Percentiles rank a stretch among this genome's conserved stretches.
These are phyloP conservation scores for Vulpes vulpes DNA, from an alignment of 2,113 vertebrate species.

Conservation along the genomic window DNA sequence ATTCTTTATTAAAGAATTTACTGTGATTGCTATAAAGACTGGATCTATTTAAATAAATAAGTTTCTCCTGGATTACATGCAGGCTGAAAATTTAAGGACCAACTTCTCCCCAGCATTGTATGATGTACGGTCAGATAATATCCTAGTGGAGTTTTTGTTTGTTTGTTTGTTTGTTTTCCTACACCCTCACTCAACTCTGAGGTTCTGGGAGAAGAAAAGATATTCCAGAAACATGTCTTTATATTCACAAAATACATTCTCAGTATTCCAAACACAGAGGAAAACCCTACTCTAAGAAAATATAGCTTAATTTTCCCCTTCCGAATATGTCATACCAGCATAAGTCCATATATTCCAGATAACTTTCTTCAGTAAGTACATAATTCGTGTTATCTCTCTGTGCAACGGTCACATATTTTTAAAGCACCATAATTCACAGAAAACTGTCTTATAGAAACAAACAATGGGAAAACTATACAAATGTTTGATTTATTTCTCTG, in stretches of 20 bases:
- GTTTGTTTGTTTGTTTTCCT: background rate
- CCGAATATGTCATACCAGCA: conserved; percentile 53
- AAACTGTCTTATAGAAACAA: conserved; percentile 48
- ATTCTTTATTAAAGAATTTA: conserved; percentile 55
- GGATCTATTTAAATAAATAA: conserved; percentile 47
- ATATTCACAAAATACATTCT: background rate
- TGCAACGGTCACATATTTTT: background rate
- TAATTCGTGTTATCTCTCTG: background rate
- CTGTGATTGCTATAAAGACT: conserved; percentile 18
- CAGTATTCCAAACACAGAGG: background rate
- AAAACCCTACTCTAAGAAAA: conserved; percentile 36
- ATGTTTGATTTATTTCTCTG: conserved; percentile 37
- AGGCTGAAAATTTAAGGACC: background rate
- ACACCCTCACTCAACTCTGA: background rate
- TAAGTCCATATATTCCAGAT: background rate
- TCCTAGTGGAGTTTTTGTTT: background rate
- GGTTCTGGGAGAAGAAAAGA: background rate
- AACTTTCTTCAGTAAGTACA: conserved; percentile 4
- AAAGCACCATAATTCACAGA: conserved; percentile 41
- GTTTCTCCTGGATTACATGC: background rate
- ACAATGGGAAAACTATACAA: background rate
- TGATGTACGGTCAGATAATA: background rate
- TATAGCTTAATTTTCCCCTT: conserved; percentile 25
- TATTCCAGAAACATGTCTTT: background rate
- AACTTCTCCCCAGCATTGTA: background rate